Evolutionary conservation across 2,888 invertebrate genomes (phyloP).

Genomic region (Paralinhomoeus sp.): DNA sequence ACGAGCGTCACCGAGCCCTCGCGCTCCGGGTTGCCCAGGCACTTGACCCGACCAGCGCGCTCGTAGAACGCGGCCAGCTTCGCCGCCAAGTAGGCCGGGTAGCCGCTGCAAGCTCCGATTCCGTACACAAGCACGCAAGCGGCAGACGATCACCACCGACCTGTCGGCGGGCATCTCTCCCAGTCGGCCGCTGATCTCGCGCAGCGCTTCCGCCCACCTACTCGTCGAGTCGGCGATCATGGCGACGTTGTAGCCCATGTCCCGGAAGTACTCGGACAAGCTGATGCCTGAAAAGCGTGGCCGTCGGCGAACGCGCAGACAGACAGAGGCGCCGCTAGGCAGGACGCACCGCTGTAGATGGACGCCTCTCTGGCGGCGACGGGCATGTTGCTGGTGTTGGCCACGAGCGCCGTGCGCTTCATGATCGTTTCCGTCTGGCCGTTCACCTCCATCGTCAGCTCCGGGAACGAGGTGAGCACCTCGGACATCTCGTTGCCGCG

Average conservation of each 20-base stretch:
- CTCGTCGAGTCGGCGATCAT: conserved; percentile 99
- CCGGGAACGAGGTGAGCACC: conserved; percentile 86
- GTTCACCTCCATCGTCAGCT: conserved; percentile 85
- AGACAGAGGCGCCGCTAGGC: too few relatives aligned
- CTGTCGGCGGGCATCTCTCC: conserved; percentile 95
- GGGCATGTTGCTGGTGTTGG: conserved; percentile 99
- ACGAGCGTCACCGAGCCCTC: conserved; percentile 98
- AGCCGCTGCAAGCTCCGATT: conserved; percentile 48
- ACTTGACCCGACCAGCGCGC: conserved; percentile 81
- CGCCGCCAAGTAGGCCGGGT: conserved; percentile 95
- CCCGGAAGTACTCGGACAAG: conserved; percentile 87
- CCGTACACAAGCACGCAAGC: too few relatives aligned
- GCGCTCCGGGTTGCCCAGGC: conserved; percentile 59
- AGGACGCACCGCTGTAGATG: conserved; percentile 58
- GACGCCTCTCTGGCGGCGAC: conserved; percentile 99
- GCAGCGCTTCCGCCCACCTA: conserved; percentile 97
- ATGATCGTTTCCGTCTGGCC: conserved; percentile 86
- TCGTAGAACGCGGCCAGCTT: conserved; percentile 97
- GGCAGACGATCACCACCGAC: too few relatives aligned
- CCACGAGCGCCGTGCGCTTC: conserved; percentile 95
- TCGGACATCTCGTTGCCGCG: conserved; percentile 99
- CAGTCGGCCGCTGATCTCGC: conserved; percentile 93
- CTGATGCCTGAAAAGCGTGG: conserved; percentile 51
- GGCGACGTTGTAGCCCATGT: conserved; percentile 97
- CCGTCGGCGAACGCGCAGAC: too few relatives aligned